Conservation (phyloP, 2,888 invertebrate genomes). For the Odontocolon sp. region DNA sequence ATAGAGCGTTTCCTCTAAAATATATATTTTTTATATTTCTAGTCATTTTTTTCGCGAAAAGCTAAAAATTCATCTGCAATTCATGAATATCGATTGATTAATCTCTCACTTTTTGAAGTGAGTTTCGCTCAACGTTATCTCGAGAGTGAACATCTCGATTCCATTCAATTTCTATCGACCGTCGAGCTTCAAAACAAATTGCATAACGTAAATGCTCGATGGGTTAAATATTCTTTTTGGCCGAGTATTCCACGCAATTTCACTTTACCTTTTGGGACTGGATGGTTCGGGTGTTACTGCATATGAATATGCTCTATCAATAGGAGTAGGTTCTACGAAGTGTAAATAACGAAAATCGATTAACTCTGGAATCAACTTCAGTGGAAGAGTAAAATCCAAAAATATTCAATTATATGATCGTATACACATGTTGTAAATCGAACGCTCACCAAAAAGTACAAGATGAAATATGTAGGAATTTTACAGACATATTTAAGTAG, state of each 20-base stretch:
- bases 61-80: neutral
- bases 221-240: neutral
- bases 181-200: neutral
- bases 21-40: neutral
- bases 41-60: neutral
- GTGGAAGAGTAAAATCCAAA: no score
- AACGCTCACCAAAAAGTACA: no score
- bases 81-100: neutral
- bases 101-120: neutral
- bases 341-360: no score
- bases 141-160: neutral
- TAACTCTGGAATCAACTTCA: no score
- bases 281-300: no score
- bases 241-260: neutral
- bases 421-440: no score
- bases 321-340: no score
- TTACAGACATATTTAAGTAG: no score
- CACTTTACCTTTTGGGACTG: neutral
- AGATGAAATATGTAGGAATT: no score
- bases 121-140: neutral
- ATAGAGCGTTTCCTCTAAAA: neutral
- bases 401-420: no score
- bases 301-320: no score
- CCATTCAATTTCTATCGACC: neutral
- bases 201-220: slow-evolving; percentile 3